Conservation (phyloP, 2,888 invertebrate genomes). For the Lycophotia porphyrea region DNA sequence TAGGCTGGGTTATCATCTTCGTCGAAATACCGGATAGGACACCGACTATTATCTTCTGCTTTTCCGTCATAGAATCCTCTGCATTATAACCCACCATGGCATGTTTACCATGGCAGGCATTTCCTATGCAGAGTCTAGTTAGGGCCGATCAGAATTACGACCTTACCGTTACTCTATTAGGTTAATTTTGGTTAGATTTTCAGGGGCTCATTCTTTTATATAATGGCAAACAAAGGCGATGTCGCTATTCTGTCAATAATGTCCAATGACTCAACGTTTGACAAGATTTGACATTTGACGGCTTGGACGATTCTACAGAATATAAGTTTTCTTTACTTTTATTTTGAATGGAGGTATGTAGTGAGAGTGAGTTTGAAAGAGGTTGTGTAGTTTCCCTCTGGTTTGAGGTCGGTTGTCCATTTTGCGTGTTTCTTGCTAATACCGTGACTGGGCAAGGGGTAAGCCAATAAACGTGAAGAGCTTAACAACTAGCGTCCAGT, state of each 20-base stretch:
- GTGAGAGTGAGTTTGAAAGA: neutral
- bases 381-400: neutral
- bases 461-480: too few relatives aligned
- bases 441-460: neutral
- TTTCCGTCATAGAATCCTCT: constrained; percentile 75
- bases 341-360: too few relatives aligned
- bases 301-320: neutral
- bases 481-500: too few relatives aligned
- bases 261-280: neutral
- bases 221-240: too few relatives aligned
- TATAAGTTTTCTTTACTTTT: constrained; percentile 4
- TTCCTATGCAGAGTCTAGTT: neutral
- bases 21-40: constrained; percentile 78
- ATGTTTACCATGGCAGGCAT: constrained; percentile 31
- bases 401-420: constrained; percentile 1
- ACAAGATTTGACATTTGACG: neutral
- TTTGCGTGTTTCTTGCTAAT: neutral
- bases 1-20: constrained; percentile 91
- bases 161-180: neutral
- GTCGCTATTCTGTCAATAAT: too few relatives aligned
- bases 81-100: constrained; percentile 83
- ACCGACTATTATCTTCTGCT: constrained; percentile 81
- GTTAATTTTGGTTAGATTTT: neutral
- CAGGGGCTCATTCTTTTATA: too few relatives aligned
- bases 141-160: neutral